phyloP scores from a whole-genome alignment of 2,888 invertebrate genomes.

The Holacanthella duospinosa region DNA sequence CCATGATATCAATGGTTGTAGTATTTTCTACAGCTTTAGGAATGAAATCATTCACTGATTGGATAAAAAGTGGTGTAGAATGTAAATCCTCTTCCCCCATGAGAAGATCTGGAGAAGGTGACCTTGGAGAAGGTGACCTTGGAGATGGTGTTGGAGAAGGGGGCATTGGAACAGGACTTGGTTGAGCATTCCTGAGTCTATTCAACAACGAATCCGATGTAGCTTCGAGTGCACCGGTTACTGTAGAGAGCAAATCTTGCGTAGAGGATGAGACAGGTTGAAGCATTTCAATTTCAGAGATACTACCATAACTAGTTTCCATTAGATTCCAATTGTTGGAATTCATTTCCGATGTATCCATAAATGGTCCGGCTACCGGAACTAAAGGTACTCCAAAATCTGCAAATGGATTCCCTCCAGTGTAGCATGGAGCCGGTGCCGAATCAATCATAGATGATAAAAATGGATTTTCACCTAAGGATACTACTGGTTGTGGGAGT shows the following conservation, averaged over 20 bases:
- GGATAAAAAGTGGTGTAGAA: constrained; percentile 32
- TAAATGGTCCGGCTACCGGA: not conserved
- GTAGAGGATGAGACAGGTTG: constrained; percentile 52
- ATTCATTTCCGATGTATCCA: not conserved
- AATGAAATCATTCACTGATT: constrained; percentile 36
- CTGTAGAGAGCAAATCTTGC: constrained; percentile 70
- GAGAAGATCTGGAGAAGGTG: constrained; percentile 34
- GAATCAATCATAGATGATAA: not conserved
- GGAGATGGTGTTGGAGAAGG: constrained; percentile 71
- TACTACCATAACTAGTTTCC: not conserved
- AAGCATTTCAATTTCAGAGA: not conserved
- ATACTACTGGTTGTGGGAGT: not conserved
- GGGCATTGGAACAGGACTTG: constrained; percentile 57
- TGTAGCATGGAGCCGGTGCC: constrained; percentile 16
- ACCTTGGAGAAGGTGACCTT: constrained; percentile 52
- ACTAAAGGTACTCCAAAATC: constrained; percentile 10
- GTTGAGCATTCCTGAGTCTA: constrained; percentile 71
- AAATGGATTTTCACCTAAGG: constrained; percentile 12
- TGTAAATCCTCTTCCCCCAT: constrained; percentile 28
- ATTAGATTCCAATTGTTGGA: not conserved
- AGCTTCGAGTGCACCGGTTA: constrained; percentile 79
- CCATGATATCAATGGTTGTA: constrained; percentile 33
- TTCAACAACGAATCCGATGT: constrained; percentile 73
- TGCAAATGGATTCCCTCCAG: constrained; percentile 32
- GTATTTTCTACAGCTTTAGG: constrained; percentile 31